Base-by-base conservation (phyloP, 2,797 vertebrate species). In the Carapus acus region DNA sequence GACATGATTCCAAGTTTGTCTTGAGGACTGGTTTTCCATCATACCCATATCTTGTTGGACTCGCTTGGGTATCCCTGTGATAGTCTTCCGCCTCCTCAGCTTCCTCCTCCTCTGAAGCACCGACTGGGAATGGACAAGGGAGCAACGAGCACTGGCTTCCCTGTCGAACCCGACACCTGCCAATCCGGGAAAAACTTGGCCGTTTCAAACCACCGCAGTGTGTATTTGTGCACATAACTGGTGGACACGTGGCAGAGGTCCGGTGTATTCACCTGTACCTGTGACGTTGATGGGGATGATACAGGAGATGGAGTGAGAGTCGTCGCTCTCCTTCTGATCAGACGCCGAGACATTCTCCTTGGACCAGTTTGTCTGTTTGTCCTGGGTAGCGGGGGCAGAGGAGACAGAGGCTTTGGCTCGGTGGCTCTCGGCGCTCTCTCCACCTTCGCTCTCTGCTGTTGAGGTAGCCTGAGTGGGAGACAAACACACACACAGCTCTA, bases 31-130 rank as follows among this genome's bases (percentile, higher is more conserved):
- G 39, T 22, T 40, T 16, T 23, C 13, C 21, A 52, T 72, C 76
- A 60, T 90, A 99, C 96, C 96, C 94, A 99, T 94, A 90, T 99
- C 96, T 72, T 98, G 94, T 78, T 97, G 96, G 77, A 99, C 95
- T 88, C 94, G 91, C 90, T 94, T 93, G 72, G 96, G 96, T 82
- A 99, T 98, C 73, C 96, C 95, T 59, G 94, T 97, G 87, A 99
- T 99, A 73, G 96, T 99, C 89, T 99, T 99, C 85, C 96, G 90
- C 83, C 96, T 90, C 78, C 94, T 93, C 80, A 98, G 77, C 86
- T 98, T 98, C 73, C 94, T 85, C 82, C 96, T 92, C 61, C 96
- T 88, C 85, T 98, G 96, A 74, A 98, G 91, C 78, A 98, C 95
- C 17, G 96, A 99, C 89, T 99, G 96, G 69, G 96, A 98, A 84